These are phyloP conservation scores for Drepanosiphum platanoidis DNA, from an alignment of 2,888 invertebrate species.

Conservation along the genomic window DNA sequence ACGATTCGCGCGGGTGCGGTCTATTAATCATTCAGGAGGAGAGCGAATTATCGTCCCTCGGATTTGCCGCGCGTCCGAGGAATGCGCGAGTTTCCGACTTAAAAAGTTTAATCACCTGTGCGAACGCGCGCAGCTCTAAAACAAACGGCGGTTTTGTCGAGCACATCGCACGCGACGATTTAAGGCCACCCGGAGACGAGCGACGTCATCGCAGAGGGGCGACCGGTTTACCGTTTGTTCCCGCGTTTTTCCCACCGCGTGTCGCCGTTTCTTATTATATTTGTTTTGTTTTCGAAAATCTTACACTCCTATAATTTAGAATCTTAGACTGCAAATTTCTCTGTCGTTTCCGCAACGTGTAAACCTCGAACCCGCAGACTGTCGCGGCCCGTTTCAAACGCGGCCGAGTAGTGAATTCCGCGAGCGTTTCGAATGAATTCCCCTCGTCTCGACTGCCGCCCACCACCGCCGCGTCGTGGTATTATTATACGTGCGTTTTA, in stretches of 20 bases:
- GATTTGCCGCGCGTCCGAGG: constrained; percentile 29
- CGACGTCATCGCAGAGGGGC: neutral
- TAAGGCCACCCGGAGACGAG: neutral
- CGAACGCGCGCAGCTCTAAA: neutral
- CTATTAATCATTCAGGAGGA: constrained; percentile 56
- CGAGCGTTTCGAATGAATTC: neutral
- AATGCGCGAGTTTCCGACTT: constrained; percentile 20
- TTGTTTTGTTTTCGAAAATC: no score
- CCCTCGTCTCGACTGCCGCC: neutral
- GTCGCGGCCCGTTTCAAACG: neutral
- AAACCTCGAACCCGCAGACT: neutral
- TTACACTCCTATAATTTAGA: no score
- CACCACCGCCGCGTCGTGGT: no score
- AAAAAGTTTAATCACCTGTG: constrained; percentile 47
- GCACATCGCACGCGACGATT: neutral
- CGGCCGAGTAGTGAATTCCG: neutral
- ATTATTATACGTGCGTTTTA: no score
- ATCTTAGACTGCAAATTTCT: no score
- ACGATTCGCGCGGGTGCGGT: constrained; percentile 45
- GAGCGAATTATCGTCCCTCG: constrained; percentile 51
- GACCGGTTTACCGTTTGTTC: no score
- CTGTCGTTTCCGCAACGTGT: neutral
- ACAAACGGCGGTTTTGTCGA: constrained; percentile 1
- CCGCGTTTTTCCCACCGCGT: no score
- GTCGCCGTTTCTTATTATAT: no score